phyloP scores from a whole-genome alignment of 2,797 vertebrate species.

The Xerus rutilus region DNA sequence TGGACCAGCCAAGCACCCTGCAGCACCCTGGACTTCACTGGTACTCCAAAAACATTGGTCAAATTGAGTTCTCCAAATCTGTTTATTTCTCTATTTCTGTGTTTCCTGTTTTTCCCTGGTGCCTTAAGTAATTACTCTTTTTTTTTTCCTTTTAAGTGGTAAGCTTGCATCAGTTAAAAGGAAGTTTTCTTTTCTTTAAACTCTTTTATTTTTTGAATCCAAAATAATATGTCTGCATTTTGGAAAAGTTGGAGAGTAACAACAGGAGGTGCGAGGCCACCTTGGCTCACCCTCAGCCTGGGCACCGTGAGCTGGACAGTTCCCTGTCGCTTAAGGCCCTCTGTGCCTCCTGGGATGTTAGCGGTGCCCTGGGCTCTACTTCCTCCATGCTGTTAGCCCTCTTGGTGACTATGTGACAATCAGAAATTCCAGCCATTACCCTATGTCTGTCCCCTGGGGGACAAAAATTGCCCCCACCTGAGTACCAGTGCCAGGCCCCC shows the following conservation, averaged over 20 bases:
- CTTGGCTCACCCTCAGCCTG: accelerated
- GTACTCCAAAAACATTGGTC: background rate
- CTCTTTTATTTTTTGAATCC: background rate
- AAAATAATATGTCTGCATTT: background rate
- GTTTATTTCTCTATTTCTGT: slow-evolving; percentile 56
- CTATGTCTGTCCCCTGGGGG: background rate
- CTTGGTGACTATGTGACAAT: background rate
- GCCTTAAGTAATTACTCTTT: slow-evolving; percentile 9
- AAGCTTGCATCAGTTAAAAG: background rate
- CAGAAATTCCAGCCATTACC: background rate
- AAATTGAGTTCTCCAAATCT: background rate
- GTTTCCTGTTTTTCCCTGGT: slow-evolving; percentile 54
- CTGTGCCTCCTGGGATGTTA: accelerated
- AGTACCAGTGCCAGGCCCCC: accelerated
- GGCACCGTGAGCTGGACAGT: accelerated
- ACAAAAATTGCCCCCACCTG: accelerated
- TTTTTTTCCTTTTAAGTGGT: background rate
- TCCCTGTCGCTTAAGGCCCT: background rate
- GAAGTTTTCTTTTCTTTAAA: slow-evolving; percentile 43
- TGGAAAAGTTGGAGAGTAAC: background rate
- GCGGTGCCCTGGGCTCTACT: background rate
- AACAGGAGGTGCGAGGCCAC: too few species aligned
- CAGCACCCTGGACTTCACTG: background rate
- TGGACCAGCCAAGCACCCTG: background rate
- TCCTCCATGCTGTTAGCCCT: background rate